Base-by-base conservation (phyloP, 2,797 vertebrate species). In the Zalophus californianus region DNA sequence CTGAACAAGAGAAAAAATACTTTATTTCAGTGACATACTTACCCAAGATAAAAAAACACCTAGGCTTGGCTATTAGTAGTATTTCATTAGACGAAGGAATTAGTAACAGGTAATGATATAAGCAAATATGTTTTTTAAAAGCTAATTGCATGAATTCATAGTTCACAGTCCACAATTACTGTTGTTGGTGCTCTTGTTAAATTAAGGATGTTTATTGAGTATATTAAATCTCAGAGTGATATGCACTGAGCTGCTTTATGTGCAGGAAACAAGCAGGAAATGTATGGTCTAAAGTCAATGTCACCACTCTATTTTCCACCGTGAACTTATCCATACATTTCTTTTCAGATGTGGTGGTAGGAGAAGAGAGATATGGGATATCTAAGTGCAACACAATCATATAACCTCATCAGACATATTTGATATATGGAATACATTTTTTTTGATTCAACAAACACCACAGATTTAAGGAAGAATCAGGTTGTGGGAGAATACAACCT, bases 271-370 rank as follows among this genome's bases (percentile, higher is more conserved):
- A 75, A 29, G 7, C 1, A 54, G 3, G 20, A 93, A 54, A 35
- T 48, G 18, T 41, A 50, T 88, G 52, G 5, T 75, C 7, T 48
- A 79, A 56, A 56, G 8, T 27, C 21, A 27, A 4, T 50, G 11
- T 20, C 35, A 3, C 11, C 12, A 32, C 16, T 7, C 0, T 35
- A 1, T 8, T 41, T 23, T 48, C 13, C 5, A 52, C 0, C 0
- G 50, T 41, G 80, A 84, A 1, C 21, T 87, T 3, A 14, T 13
- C 21, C 35, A 3, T 56, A 27, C 0, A 60, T 3, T 48, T 82
- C 44, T 82, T 64, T 72, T 21, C 29, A 60, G 7, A 8, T 5
- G 3, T 21, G 58, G 3, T 32, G 23, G 15, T 11, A 35, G 10
- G 4, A 54, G 23, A 68, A 6, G 48, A 80, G 7, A 66, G 23